These are phyloP conservation scores for Aphidius gifuensis DNA, from an alignment of 1,140 invertebrate species.

Conservation along the genomic window DNA sequence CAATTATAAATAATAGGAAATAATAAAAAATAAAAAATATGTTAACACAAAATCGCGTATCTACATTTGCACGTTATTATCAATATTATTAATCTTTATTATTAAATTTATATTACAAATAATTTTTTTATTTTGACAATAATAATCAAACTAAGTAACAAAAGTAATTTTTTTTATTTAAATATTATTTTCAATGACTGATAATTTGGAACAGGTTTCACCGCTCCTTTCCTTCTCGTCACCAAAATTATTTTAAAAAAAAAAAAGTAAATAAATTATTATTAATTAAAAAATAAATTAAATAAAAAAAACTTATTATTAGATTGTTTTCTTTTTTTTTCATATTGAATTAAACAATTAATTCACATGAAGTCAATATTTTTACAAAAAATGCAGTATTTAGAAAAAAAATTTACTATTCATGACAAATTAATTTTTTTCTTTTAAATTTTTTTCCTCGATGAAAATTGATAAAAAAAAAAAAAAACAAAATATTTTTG, in stretches of 20 bases:
- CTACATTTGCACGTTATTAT: slow-evolving; percentile 25
- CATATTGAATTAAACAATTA: too few relatives aligned
- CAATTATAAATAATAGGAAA: slow-evolving; percentile 22
- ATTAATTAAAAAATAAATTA: too few relatives aligned
- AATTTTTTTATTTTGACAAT: slow-evolving; percentile 8
- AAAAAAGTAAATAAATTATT: too few relatives aligned
- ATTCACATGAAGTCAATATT: too few relatives aligned
- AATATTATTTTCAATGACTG: slow-evolving; percentile 16
- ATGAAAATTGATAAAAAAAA: not conserved
- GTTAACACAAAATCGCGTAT: slow-evolving; percentile 22
- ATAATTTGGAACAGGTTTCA: slow-evolving; percentile 28
- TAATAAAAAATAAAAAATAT: slow-evolving; percentile 19
- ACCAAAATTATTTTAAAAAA: too few relatives aligned
- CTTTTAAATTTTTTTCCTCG: not conserved
- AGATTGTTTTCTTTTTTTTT: too few relatives aligned
- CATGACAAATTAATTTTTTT: not conserved
- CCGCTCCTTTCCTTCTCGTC: slow-evolving; percentile 7
- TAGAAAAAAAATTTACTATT: not conserved
- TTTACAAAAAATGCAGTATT: too few relatives aligned
- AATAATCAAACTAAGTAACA: slow-evolving; percentile 25
- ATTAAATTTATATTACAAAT: slow-evolving; percentile 3
- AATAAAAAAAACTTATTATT: too few relatives aligned
- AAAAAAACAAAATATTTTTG: slow-evolving; percentile 50
- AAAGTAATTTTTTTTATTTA: slow-evolving; percentile 19
- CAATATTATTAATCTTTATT: slow-evolving; percentile 19